phyloP scores from a whole-genome alignment of 2,797 vertebrate species.

The Sebastes hubbsi region DNA sequence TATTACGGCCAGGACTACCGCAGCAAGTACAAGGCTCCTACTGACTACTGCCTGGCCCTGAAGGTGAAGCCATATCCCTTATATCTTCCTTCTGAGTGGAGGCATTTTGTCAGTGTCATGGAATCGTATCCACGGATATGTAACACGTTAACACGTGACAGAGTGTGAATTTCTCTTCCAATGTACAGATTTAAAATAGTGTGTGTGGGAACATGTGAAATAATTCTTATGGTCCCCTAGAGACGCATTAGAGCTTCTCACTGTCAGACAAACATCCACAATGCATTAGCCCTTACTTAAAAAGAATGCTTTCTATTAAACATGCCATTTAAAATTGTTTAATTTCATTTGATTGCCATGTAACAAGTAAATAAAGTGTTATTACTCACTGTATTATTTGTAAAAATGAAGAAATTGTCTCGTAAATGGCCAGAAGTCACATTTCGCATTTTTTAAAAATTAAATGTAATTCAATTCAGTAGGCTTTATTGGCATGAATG shows the following conservation, averaged over 20 bases:
- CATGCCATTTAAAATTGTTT: neutral
- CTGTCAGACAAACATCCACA: neutral
- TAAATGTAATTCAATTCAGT: no score
- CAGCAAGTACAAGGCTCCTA: slow-evolving; percentile 97
- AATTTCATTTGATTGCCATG: neutral
- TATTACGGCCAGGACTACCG: slow-evolving; percentile 98
- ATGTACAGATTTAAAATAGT: neutral
- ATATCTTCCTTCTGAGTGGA: neutral
- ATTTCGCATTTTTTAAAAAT: no score
- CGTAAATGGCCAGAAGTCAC: neutral
- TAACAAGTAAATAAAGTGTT: neutral
- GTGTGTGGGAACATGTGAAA: neutral
- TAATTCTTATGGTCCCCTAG: neutral
- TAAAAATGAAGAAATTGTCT: neutral
- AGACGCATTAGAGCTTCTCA: neutral
- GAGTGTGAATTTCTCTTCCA: neutral
- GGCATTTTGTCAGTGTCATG: neutral
- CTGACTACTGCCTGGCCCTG: slow-evolving; percentile 95
- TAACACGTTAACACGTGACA: neutral
- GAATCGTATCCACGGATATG: neutral
- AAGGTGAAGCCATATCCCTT: slow-evolving; percentile 83
- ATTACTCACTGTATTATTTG: neutral
- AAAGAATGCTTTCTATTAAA: neutral
- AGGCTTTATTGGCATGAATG: no score
- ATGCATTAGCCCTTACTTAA: neutral